These are phyloP conservation scores for Drepanosiphum platanoidis DNA, from an alignment of 2,888 invertebrate species.

Conservation along the genomic window DNA sequence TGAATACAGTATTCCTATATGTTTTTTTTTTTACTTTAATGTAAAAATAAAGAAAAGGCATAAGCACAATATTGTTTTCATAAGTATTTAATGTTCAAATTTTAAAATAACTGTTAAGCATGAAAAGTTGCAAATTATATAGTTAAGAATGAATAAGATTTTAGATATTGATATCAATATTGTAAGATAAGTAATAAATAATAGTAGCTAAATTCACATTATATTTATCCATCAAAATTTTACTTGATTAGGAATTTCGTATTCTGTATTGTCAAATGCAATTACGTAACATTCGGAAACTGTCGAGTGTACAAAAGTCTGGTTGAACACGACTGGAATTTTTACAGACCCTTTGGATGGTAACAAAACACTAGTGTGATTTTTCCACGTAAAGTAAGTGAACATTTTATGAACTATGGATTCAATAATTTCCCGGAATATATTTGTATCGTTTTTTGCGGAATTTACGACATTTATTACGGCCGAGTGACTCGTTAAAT, in stretches of 20 bases:
- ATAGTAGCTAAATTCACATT: no score
- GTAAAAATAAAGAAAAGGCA: no score
- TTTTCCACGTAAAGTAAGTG: slow-evolving; percentile 32
- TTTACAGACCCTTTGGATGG: slow-evolving; percentile 19
- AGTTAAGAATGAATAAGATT: no score
- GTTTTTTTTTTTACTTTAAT: no score
- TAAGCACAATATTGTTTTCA: no score
- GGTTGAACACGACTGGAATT: slow-evolving; percentile 41
- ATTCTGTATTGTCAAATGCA: background rate
- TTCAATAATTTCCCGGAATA: background rate
- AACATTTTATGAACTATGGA: background rate
- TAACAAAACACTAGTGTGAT: slow-evolving; percentile 22
- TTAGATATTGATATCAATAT: no score
- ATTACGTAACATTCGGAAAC: slow-evolving; percentile 23
- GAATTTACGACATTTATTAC: background rate
- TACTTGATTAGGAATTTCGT: slow-evolving; percentile 24
- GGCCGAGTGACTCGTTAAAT: background rate
- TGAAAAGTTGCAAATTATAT: no score
- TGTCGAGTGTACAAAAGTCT: background rate
- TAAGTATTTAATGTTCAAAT: no score
- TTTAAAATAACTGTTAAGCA: no score
- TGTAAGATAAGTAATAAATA: no score
- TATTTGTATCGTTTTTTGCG: background rate
- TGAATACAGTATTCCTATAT: no score
- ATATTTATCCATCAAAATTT: no score